These are phyloP conservation scores for Sander vitreus DNA, from an alignment of 2,113 vertebrate genomes.

Conservation along the genomic window DNA sequence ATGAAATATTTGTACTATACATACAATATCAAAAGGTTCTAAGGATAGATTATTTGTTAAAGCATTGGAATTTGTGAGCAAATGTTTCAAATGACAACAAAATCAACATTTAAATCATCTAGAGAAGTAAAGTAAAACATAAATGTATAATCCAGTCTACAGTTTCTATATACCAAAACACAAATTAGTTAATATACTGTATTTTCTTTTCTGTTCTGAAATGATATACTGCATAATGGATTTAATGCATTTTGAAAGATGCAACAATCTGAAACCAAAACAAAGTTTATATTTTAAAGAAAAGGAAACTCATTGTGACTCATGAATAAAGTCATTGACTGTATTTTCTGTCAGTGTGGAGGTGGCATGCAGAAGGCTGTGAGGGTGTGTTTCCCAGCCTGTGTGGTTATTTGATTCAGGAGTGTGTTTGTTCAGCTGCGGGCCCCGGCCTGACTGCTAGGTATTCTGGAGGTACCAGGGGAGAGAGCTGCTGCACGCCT, in stretches of 20 bases:
- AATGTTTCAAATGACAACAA: neutral
- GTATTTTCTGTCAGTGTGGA: conserved; percentile 37
- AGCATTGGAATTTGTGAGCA: neutral
- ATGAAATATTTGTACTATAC: neutral
- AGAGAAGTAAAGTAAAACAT: neutral
- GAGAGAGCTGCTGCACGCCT: conserved; percentile 26
- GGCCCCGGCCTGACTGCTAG: conserved; percentile 32
- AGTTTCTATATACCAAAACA: neutral
- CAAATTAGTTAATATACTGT: neutral
- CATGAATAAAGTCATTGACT: conserved; percentile 22
- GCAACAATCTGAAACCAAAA: neutral
- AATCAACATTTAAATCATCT: neutral
- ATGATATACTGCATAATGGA: neutral
- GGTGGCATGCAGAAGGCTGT: conserved; percentile 10
- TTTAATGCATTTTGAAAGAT: neutral
- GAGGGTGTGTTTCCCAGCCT: conserved; percentile 42
- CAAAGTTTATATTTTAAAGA: neutral
- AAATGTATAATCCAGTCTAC: neutral
- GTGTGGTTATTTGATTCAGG: conserved; percentile 66
- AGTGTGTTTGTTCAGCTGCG: conserved; percentile 76
- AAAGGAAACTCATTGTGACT: conserved; percentile 11
- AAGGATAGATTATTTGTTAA: neutral
- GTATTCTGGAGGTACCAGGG: conserved; percentile 45
- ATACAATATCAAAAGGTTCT: neutral
- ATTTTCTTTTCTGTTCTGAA: neutral